phyloP scores from a whole-genome alignment of 2,888 invertebrate species.

The Microplitis manilae region DNA sequence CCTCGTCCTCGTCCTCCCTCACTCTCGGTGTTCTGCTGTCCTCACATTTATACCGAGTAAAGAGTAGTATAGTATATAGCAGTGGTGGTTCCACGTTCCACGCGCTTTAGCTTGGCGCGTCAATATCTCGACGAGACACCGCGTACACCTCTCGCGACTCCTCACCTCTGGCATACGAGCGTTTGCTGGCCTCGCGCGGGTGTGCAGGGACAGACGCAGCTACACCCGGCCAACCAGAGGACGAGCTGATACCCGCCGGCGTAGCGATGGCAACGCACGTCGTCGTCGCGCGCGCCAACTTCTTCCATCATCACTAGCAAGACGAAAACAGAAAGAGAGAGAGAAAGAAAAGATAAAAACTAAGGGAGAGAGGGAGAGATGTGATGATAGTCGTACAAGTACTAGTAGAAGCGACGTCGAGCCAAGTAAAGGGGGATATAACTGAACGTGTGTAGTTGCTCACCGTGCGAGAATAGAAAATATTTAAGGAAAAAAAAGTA shows the following conservation, averaged over 20 bases:
- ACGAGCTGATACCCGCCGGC: constrained; percentile 65
- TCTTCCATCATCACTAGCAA: constrained; percentile 21
- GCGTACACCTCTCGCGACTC: constrained; percentile 44
- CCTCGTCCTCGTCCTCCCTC: constrained; percentile 30
- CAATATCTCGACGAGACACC: constrained; percentile 62
- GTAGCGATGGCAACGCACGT: constrained; percentile 70
- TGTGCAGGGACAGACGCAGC: constrained; percentile 30
- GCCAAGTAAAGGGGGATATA: no score
- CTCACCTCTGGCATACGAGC: constrained; percentile 32
- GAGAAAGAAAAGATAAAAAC: constrained; percentile 40
- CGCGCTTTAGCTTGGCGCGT: constrained; percentile 54
- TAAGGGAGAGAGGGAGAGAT: constrained; percentile 35
- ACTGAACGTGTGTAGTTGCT: no score
- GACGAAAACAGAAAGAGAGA: constrained; percentile 29
- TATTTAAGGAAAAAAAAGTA: no score
- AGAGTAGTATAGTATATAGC: background rate
- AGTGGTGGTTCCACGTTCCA: constrained; percentile 7
- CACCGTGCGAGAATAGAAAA: no score
- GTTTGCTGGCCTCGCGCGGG: constrained; percentile 1
- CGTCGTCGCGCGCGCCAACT: constrained; percentile 44
- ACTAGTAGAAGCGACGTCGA: constrained; percentile 3
- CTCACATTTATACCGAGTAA: constrained; percentile 22
- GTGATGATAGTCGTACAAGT: constrained; percentile 24
- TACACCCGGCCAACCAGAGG: constrained; percentile 66
- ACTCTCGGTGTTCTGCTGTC: constrained; percentile 33